These are phyloP conservation scores for Hesperophylax magnus DNA, from an alignment of 1,140 invertebrate genomes.

Conservation along the genomic window DNA sequence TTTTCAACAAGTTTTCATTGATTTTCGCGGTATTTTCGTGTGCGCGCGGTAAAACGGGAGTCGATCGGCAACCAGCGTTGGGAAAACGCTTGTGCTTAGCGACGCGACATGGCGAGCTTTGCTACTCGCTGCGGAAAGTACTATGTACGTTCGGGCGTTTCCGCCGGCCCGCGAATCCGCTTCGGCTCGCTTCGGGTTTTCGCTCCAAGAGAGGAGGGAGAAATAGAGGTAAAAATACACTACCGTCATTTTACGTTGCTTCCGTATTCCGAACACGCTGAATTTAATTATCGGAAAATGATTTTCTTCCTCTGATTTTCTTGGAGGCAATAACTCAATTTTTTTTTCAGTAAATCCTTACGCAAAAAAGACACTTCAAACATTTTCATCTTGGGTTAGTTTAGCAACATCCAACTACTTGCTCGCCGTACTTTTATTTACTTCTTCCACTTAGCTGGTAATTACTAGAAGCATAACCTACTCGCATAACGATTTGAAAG, in stretches of 20 bases:
- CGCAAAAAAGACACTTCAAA: no score
- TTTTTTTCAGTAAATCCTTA: no score
- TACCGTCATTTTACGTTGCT: constrained; percentile 17
- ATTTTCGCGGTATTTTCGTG: constrained; percentile 45
- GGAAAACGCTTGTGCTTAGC: constrained; percentile 38
- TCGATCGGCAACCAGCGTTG: constrained; percentile 40
- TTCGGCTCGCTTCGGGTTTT: background rate
- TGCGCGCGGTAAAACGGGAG: constrained; percentile 33
- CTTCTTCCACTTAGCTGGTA: background rate
- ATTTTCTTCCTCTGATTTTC: constrained; percentile 25
- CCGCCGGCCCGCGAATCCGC: constrained; percentile 27
- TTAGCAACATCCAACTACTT: no score
- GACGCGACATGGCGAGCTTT: constrained; percentile 30
- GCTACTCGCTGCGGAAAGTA: constrained; percentile 1
- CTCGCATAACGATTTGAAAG: no score
- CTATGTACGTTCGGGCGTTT: constrained; percentile 14
- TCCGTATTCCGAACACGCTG: constrained; percentile 8
- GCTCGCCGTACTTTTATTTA: background rate
- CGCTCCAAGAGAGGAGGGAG: constrained; percentile 24
- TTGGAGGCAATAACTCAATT: background rate
- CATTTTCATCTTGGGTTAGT: no score
- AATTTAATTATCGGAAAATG: constrained; percentile 35
- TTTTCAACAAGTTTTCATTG: constrained; percentile 16
- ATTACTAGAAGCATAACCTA: no score
- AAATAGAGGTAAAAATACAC: constrained; percentile 19